These are phyloP conservation scores for Vanessa tameamea DNA, from an alignment of 1,140 invertebrate species.

Conservation along the genomic window DNA sequence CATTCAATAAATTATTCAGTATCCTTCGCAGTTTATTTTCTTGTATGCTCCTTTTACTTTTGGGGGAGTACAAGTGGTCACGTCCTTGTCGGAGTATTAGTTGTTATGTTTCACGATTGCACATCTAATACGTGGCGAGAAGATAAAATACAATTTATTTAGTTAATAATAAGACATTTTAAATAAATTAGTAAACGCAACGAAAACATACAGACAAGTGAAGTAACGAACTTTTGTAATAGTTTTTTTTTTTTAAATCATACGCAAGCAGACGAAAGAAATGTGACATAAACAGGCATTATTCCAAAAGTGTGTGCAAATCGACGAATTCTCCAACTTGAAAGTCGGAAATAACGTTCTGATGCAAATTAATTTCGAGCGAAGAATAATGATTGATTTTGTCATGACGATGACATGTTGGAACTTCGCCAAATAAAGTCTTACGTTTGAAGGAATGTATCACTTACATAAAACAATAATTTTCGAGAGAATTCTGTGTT, in stretches of 20 bases:
- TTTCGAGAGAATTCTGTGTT: conserved; percentile 30
- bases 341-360: conserved; percentile 26
- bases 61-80: conserved; percentile 10
- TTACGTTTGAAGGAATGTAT: conserved; percentile 37
- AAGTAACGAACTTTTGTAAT: no score
- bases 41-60: conserved; percentile 31
- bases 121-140: background rate
- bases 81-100: background rate
- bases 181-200: no score
- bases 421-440: conserved; percentile 35
- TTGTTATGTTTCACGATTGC: background rate
- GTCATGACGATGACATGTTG: conserved; percentile 26
- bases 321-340: conserved; percentile 13
- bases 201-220: no score
- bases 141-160: no score
- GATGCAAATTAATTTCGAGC: conserved; percentile 40
- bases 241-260: no score
- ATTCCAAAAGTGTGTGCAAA: background rate
- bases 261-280: background rate
- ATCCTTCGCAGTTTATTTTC: conserved; percentile 41
- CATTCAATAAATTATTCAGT: conserved; percentile 57
- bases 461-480: conserved; percentile 41
- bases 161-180: no score
- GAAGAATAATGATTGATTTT: conserved; percentile 47
- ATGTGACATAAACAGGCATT: background rate